Evolutionary conservation across 2,113 vertebrate species (phyloP), one percentile per base, ranked within the genome.

Genomic region (Rhea pennata): DNA sequence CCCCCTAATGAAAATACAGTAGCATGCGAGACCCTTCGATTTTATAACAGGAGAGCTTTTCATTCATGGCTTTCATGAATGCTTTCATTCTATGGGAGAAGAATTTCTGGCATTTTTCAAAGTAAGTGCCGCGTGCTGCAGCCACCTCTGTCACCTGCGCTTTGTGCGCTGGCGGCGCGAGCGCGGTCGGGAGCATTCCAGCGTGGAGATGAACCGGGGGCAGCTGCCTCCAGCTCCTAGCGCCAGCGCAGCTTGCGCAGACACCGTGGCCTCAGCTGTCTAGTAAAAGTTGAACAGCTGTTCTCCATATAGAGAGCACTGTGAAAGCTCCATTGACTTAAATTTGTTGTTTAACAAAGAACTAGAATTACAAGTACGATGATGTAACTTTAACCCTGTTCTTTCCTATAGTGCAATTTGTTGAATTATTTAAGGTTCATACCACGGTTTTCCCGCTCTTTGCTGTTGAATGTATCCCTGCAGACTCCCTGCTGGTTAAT

Each of bases 251-350:
- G 96, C 97, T 97, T 94, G 98, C 95, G 81, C 96, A 97, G 97
- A 96, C 92, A 96, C 95, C 87, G 42, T 95, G 96, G 98, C 98
- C 98, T 99, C 99, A 99, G 99, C 98, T 99, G 99, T 98, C 98
- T 98, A 98, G 98, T 98, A 98, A 98, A 98, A 98, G 98, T 97
- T 95, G 97, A 98, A 98, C 99, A 99, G 99, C 99, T 99, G 99
- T 98, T 98, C 96, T 96, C 91, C 96, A 96, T 97, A 97, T 93
- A 98, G 96, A 97, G 98, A 88, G 89, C 94, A 93, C 98, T 97
- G 96, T 98, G 98, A 98, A 98, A 98, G 98, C 97, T 97, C 97
- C 94, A 98, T 98, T 98, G 98, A 98, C 98, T 98, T 98, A 97
- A 96, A 98, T 97, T 97, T 98, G 97, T 96, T 98, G 96, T 97